phyloP scores from a whole-genome alignment of 2,797 vertebrate species.

The Masticophis lateralis region DNA sequence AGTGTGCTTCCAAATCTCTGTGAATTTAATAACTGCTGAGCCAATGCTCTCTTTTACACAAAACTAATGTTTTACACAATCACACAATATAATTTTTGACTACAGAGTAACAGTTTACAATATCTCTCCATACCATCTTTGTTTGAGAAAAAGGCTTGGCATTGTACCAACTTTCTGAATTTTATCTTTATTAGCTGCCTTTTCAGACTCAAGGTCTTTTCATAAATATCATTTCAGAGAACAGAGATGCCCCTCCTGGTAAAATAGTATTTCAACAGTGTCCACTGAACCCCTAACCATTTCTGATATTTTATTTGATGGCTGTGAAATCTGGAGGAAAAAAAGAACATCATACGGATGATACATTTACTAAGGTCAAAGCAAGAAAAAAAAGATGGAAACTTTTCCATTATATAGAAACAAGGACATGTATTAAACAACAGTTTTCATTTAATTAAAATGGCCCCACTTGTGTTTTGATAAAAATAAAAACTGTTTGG shows the following conservation, averaged over 20 bases:
- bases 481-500: not conserved
- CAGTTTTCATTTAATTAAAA: not conserved
- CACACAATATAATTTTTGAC: not conserved
- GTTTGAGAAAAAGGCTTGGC: conserved; percentile 23
- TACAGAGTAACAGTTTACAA: not conserved
- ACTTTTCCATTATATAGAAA: not conserved
- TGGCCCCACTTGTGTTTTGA: not conserved
- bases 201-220: conserved; percentile 23
- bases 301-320: not conserved
- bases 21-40: not conserved
- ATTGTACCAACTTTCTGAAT: conserved; percentile 13
- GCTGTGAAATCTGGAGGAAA: not conserved
- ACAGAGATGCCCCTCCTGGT: not conserved
- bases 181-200: conserved; percentile 14
- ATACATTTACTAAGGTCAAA: not conserved
- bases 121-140: conserved; percentile 26
- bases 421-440: not conserved
- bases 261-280: fast-evolving
- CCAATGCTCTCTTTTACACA: not conserved
- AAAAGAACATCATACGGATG: fast-evolving
- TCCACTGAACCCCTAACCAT: not conserved
- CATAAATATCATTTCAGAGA: conserved; percentile 37
- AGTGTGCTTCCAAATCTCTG: not conserved
- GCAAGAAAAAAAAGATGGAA: not conserved
- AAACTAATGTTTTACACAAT: not conserved